These are phyloP conservation scores for Turritopsis dohrnii DNA, from an alignment of 30 jellyfish, hydroid and myxozoan genomes.

Conservation along the genomic window DNA sequence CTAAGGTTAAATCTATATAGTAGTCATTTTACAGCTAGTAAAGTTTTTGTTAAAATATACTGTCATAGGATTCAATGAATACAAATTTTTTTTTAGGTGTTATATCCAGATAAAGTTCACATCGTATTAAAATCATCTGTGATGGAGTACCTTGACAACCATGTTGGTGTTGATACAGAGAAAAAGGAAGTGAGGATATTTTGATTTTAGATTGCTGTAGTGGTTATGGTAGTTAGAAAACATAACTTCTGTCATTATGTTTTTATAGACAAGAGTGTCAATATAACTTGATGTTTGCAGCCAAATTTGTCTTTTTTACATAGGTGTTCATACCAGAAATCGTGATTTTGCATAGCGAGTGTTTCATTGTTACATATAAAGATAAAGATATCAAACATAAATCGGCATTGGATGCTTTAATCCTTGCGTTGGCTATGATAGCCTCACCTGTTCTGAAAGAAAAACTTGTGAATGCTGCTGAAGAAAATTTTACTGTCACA, in stretches of 20 bases:
- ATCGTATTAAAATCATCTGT: constrained; percentile 32
- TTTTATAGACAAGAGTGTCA: too few species aligned
- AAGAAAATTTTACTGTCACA: constrained; percentile 5
- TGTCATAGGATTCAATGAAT: too few species aligned
- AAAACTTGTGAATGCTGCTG: constrained; percentile 10
- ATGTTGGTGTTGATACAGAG: constrained; percentile 38
- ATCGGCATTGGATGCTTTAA: background rate
- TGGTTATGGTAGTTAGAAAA: background rate
- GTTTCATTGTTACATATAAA: background rate
- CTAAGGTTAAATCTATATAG: too few species aligned
- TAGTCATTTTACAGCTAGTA: too few species aligned
- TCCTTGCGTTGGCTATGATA: background rate
- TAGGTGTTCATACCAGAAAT: constrained; percentile 13
- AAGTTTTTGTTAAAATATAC: too few species aligned
- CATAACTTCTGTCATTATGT: too few species aligned
- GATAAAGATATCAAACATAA: background rate
- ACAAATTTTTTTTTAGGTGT: constrained; percentile 39
- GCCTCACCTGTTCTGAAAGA: constrained; percentile 16
- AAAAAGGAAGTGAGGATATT: constrained; percentile 29
- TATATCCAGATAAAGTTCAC: constrained; percentile 35
- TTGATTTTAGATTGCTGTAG: background rate
- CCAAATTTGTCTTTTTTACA: background rate
- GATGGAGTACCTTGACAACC: constrained; percentile 39
- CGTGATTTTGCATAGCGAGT: background rate
- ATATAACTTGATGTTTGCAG: background rate